Conservation (phyloP, 1,140 invertebrate species). For the Calliopsis andreniformis region DNA sequence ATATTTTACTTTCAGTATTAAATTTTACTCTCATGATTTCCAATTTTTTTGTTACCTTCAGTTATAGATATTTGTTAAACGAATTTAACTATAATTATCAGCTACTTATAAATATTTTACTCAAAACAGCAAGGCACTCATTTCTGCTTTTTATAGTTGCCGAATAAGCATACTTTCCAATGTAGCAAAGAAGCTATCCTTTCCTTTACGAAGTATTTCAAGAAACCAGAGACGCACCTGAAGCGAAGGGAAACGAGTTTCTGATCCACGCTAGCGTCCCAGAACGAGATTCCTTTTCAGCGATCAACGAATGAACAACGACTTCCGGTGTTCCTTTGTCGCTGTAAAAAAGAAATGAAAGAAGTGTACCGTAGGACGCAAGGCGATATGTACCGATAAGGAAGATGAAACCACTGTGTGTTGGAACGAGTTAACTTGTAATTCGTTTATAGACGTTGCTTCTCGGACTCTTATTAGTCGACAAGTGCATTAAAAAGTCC, state of each 20-base stretch:
- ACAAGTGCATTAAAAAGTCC: conserved; percentile 72
- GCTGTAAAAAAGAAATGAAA: conserved; percentile 19
- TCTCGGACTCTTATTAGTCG: conserved; percentile 64
- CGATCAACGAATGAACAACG: conserved; percentile 57
- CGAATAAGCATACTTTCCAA: too few relatives aligned
- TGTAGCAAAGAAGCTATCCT: too few relatives aligned
- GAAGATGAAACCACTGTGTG: conserved; percentile 24
- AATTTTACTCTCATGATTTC: too few relatives aligned
- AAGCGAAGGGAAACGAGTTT: conserved; percentile 38
- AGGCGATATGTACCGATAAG: conserved; percentile 60
- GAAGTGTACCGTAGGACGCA: conserved; percentile 14
- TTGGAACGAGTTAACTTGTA: conserved; percentile 65
- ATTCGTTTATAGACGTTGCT: conserved; percentile 71
- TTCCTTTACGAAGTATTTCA: conserved; percentile 4
- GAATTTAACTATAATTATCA: too few relatives aligned
- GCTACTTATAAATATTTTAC: too few relatives aligned
- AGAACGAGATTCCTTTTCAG: conserved; percentile 39
- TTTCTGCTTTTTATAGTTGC: too few relatives aligned
- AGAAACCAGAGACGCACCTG: conserved; percentile 22
- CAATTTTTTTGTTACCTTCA: too few relatives aligned
- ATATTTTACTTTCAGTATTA: too few relatives aligned
- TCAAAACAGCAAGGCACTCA: too few relatives aligned
- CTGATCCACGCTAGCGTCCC: conserved; percentile 15
- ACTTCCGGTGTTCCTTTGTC: conserved; percentile 57
- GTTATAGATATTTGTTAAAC: too few relatives aligned